Evolutionary conservation across 2,113 vertebrate genomes (phyloP).

Genomic region (Plecotus auritus): DNA sequence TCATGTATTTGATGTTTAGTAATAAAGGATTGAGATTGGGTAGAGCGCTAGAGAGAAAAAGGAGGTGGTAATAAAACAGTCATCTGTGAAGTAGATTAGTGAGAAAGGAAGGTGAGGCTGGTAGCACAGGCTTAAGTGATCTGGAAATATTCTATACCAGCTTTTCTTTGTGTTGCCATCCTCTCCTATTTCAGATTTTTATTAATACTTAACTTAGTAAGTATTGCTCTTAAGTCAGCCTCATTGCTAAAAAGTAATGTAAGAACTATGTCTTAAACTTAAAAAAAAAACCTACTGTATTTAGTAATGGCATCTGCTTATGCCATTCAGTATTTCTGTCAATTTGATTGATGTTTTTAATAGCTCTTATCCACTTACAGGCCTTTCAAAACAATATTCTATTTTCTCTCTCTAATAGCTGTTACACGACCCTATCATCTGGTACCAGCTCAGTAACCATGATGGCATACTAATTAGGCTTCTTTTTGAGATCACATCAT

Average conservation of each 20-base stretch:
- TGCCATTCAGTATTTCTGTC: conserved; percentile 43
- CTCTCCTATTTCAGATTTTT: conserved; percentile 9
- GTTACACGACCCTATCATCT: conserved; percentile 57
- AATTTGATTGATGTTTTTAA: conserved; percentile 65
- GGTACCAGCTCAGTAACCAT: conserved; percentile 47
- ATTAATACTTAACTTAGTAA: conserved; percentile 25
- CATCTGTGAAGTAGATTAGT: background rate
- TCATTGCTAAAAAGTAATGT: background rate
- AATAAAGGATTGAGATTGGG: background rate
- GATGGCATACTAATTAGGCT: conserved; percentile 63
- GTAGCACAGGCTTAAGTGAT: background rate
- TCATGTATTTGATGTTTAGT: conserved; percentile 12
- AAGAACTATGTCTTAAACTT: conserved; percentile 38
- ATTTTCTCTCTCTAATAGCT: conserved; percentile 59
- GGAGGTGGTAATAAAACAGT: background rate
- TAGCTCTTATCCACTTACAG: conserved; percentile 55
- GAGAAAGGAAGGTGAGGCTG: background rate
- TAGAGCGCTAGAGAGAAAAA: background rate
- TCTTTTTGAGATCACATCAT: conserved; percentile 60
- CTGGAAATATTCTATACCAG: background rate
- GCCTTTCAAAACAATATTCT: conserved; percentile 63
- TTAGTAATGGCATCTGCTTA: conserved; percentile 37
- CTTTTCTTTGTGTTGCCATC: conserved; percentile 1
- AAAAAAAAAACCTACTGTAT: background rate
- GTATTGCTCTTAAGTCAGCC: conserved; percentile 13